Evolutionary conservation across 2,797 vertebrate genomes (phyloP).

Genomic region (Tadarida brasiliensis): DNA sequence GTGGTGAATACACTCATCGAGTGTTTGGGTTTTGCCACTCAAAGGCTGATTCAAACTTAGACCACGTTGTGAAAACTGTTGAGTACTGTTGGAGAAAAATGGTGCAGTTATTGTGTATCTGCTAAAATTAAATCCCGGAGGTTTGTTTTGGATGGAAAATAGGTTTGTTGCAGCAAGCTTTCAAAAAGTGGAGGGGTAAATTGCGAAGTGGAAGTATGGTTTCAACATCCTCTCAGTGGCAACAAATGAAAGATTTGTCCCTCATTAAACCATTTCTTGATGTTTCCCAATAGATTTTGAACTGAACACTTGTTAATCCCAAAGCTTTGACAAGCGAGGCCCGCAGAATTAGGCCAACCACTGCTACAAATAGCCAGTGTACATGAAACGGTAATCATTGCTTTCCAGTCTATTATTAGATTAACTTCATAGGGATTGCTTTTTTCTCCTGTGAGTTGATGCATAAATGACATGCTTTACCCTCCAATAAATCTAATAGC

Average conservation of each 20-base stretch:
- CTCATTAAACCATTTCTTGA: slow-evolving; percentile 85
- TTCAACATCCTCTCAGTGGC: slow-evolving; percentile 70
- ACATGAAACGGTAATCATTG: slow-evolving; percentile 89
- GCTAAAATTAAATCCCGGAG: slow-evolving; percentile 63
- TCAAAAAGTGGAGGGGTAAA: slow-evolving; percentile 68
- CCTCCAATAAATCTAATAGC: slow-evolving; percentile 89
- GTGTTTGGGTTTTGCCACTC: neutral
- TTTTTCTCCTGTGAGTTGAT: slow-evolving; percentile 89
- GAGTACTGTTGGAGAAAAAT: neutral
- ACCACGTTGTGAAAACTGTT: neutral
- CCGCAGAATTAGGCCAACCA: slow-evolving; percentile 87
- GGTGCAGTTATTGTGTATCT: neutral
- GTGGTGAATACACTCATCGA: neutral
- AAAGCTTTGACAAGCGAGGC: slow-evolving; percentile 83
- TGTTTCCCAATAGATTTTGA: slow-evolving; percentile 84
- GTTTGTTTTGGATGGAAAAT: slow-evolving; percentile 74
- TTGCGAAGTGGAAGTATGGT: neutral
- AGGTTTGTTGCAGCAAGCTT: slow-evolving; percentile 74
- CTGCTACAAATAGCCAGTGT: slow-evolving; percentile 87
- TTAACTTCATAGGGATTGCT: slow-evolving; percentile 89
- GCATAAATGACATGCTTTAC: slow-evolving; percentile 91
- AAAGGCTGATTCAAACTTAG: neutral
- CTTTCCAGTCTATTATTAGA: slow-evolving; percentile 90
- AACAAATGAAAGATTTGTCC: slow-evolving; percentile 82
- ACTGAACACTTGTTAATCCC: slow-evolving; percentile 87